Base-by-base conservation (phyloP, 2,797 vertebrate species). In the Urosaurus nigricauda region DNA sequence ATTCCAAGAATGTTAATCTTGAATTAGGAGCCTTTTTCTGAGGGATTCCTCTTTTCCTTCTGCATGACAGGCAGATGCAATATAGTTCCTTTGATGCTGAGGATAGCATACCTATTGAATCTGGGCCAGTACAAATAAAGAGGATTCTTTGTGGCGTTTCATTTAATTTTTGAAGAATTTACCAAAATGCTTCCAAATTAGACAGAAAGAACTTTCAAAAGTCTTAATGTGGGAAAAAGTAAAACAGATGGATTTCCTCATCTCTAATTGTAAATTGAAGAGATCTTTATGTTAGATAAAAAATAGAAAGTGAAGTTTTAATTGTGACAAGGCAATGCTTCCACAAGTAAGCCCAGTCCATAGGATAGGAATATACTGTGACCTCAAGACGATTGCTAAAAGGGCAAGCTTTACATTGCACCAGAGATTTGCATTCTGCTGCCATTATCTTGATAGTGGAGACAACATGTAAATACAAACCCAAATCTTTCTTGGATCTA, bases 401-500 rank as follows among this genome's bases (percentile, higher is more conserved):
- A 87, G 21, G 65, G 51, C 40, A 40, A 53, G 35, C 53, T 71
- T 71, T 58, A 12, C 21, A 87, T 83, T 83, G 37, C 51, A 32
- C 24, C 40, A 51, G 6, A 9, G 82, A 58, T 68, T 40, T 43
- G n/a, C 43, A 16, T 84, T 32, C 53, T 35, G 60, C 53, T 79
- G 29, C 74, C 51, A 60, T 71, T 83, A 83, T 90, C 74, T 60
- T 63, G 14, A 43, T 58, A 78, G 71, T 13, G 7, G 60, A 68
- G 37, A 83, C 60, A 79, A 14, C n/a, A 71, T 63, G 81, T 63
- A 83, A 71, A 84, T 71, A 73, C n/a, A 35, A 71, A 68, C 17
- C 51, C n/a, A 89, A 92, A 94, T 92, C 91, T 92, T 91, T 93
- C 91, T 37, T 85, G 51, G 60, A 77, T 68, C 71, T 92, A 89